Percentiles rank a stretch among this genome's conserved stretches.
These are phyloP conservation scores for Manacus vitellinus DNA, from an alignment of 2,113 vertebrate species.

Conservation along the genomic window DNA sequence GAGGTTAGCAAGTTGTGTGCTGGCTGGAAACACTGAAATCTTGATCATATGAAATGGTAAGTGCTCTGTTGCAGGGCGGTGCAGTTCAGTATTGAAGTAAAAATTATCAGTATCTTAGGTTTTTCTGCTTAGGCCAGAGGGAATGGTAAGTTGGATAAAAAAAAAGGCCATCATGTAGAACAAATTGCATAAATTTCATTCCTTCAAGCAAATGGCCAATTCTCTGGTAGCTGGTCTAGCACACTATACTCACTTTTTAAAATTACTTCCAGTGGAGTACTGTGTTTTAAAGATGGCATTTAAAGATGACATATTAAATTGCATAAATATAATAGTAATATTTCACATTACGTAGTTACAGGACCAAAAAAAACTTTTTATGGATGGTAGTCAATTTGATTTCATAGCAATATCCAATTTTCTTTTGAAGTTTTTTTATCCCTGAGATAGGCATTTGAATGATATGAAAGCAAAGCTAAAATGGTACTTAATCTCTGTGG, in stretches of 20 bases:
- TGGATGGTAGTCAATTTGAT: not conserved
- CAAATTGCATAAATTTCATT: not conserved
- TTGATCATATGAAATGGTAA: not conserved
- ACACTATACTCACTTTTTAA: not conserved
- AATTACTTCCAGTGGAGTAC: not conserved
- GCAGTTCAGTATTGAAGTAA: not conserved
- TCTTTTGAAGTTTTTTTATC: conserved; percentile 31
- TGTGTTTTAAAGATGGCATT: not conserved
- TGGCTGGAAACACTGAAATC: not conserved
- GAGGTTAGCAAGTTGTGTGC: not conserved
- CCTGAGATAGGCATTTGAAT: not conserved
- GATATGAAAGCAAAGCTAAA: conserved; percentile 31
- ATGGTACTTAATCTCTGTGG: not conserved
- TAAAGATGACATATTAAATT: not conserved
- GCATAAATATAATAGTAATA: not conserved
- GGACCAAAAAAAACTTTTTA: not conserved
- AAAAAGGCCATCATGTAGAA: not conserved
- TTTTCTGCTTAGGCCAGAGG: not conserved
- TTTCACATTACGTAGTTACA: not conserved
- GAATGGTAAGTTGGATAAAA: not conserved
- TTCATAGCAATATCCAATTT: not conserved
- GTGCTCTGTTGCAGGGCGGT: not conserved
- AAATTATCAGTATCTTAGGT: not conserved
- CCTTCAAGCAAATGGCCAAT: not conserved
- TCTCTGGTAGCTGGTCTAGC: not conserved